phyloP scores from a whole-genome alignment of 2,797 vertebrate species.

The Morus bassanus region DNA sequence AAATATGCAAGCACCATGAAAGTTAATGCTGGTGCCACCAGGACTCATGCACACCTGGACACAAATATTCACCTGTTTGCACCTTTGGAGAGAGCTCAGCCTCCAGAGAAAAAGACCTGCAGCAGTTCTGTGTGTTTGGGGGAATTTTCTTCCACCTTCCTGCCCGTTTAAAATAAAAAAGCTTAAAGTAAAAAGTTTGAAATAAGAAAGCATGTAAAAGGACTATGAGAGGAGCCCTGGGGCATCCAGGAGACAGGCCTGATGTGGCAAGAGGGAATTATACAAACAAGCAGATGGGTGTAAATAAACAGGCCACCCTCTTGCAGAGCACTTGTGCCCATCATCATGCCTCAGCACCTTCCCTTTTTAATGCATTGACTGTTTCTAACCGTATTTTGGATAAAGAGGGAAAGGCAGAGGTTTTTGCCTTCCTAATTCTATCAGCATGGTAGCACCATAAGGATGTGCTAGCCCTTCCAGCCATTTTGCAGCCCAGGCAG shows the following conservation, averaged over 20 bases:
- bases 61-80: background rate
- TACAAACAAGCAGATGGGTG: background rate
- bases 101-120: background rate
- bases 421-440: background rate
- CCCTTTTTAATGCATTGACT: background rate
- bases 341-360: accelerated
- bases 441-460: background rate
- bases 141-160: background rate
- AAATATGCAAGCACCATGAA: background rate
- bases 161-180: background rate
- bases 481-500: background rate
- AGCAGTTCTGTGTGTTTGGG: background rate
- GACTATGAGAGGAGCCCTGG: background rate
- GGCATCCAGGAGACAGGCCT: background rate
- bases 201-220: background rate
- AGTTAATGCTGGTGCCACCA: background rate
- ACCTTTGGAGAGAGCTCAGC: background rate
- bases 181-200: background rate
- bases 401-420: background rate
- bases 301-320: background rate
- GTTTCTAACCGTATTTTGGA: background rate
- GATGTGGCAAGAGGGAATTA: background rate
- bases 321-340: background rate
- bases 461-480: background rate
- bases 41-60: background rate